Evolutionary conservation across 2,888 invertebrate genomes (phyloP), one percentile per base, ranked within the genome.

Genomic region (Carterocephalus palaemon): DNA sequence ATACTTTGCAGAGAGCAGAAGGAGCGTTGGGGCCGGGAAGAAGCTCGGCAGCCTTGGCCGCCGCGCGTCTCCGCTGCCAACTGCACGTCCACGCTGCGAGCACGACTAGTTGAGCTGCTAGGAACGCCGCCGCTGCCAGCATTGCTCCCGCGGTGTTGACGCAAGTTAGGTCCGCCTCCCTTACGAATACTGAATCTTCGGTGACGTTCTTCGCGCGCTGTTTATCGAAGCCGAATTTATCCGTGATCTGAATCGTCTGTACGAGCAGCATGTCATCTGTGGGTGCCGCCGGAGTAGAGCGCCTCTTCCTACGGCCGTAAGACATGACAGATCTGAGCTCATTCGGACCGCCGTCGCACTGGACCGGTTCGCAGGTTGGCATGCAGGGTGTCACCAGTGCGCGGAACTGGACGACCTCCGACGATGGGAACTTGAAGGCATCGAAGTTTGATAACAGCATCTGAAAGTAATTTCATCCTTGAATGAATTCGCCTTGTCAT

Each of bases 351-450:
- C 95, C 95, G 64, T 95, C 94, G 74, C 96, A 97, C 69, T 95
- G 94, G 5, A 96, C 95, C 4, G 97, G 96, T 70, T 96, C 95
- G 77, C 97, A 97, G 28, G 92, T 90, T 13, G 96, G 96, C 92
- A 97, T 93, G 76, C 97, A 97, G 0, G 97, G 97, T 2, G 96
- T 96, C 23, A 97, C 96, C 66, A 97, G 79, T n/a, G 97, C 97
- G 52, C 96, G 92, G 92, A 97, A 97, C 74, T 97, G 97, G 1
- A 97, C 97, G 31, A 96, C 93, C 74, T 97, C 96, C 7, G 96
- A 96, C 36, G 96, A 96, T 28, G 97, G 97, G 89, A 97, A 97
- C 79, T 97, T 97, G 90, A 97, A 97, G 22, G 97, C 97, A 76
- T 97, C 97, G 84, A 97, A 97, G 82, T 95, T 93, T 39, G 96